Conservation (phyloP, 2,797 vertebrate species). For the Leptoclinus maculatus region DNA sequence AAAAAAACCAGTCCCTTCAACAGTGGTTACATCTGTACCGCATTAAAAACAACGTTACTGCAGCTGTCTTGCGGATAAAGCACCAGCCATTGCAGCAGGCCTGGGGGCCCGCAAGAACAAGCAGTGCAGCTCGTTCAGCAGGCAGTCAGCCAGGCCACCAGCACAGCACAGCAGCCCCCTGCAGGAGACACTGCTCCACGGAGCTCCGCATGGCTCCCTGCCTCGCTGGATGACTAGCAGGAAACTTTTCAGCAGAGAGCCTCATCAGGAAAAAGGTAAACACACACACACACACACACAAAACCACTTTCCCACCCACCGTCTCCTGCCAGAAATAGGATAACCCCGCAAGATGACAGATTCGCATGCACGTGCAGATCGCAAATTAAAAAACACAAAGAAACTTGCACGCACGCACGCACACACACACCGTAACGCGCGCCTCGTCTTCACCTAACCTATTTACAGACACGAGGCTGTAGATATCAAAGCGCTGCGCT, state of each 20-base stretch:
- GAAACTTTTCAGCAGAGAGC: conserved; percentile 42
- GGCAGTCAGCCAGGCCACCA: conserved; percentile 49
- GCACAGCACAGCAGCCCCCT: conserved; percentile 40
- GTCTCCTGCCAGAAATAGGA: conserved; percentile 58
- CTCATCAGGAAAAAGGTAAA: conserved; percentile 61
- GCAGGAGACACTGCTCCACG: conserved; percentile 43
- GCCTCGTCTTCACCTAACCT: conserved; percentile 63
- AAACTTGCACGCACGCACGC: conserved; percentile 5
- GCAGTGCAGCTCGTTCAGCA: conserved; percentile 43
- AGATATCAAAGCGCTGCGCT: conserved; percentile 74
- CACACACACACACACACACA: conserved; percentile 27
- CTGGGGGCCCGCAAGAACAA: conserved; percentile 30
- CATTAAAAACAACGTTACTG: conserved; percentile 22
- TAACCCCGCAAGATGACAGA: conserved; percentile 42
- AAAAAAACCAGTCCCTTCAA: neutral
- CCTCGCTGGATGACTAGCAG: conserved; percentile 45
- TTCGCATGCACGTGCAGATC: conserved; percentile 25
- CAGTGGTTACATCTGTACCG: conserved; percentile 20
- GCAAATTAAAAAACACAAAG: conserved; percentile 44
- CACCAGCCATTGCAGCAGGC: conserved; percentile 21
- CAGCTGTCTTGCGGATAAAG: conserved; percentile 47
- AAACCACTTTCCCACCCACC: conserved; percentile 22
- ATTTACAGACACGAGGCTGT: conserved; percentile 75
- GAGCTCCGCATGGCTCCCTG: conserved; percentile 40
- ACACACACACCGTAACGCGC: neutral